Base-by-base conservation (phyloP, 1,140 invertebrate genomes). In the Cydia pomonella region DNA sequence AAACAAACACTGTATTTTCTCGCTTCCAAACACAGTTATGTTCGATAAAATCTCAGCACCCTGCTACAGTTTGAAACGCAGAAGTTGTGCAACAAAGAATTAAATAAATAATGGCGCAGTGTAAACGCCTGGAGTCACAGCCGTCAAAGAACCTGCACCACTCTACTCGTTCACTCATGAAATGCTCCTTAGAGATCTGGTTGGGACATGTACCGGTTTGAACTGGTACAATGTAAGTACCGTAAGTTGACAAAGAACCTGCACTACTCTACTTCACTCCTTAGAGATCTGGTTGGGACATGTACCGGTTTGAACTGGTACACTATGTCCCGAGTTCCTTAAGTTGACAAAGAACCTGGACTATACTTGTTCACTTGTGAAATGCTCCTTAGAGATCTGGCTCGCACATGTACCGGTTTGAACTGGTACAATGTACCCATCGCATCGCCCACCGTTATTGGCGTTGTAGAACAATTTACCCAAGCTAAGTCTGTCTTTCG, bases 81-180 rank as follows among this genome's bases (percentile, higher is more conserved):
- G n/a, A n/a, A 50, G n/a, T 50, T 50, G 41, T 9, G 18, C 53
- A 59, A 59, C 53, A 59, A 59, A 23, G 53, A 59, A 59, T 59
- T 59, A 59, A 59, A 59, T 59, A 59, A 59, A 59, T 59, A 59
- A 59, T 50, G 47, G 47, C 53, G 21, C 53, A 59, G 21, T 23
- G 53, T 59, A 59, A 59, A 59, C 53, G 53, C 53, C 53, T 59
- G 53, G 6, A 59, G 53, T 59, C 53, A 59, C 53, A 59, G 53
- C 53, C 53, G 53, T 59, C 53, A 59, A 59, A 59, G 53, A 23
- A 59, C 21, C 50, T 59, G 21, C 53, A 59, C 53, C 53, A 59
- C 53, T 59, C 21, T 59, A 21, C 53, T 59, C 53, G 21, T 59
- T 59, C 53, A 59, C 53, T 59, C 53, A 21, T 59, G 53, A 59